phyloP scores from a whole-genome alignment of 1,140 invertebrate genomes.

The Achatina immaculata region DNA sequence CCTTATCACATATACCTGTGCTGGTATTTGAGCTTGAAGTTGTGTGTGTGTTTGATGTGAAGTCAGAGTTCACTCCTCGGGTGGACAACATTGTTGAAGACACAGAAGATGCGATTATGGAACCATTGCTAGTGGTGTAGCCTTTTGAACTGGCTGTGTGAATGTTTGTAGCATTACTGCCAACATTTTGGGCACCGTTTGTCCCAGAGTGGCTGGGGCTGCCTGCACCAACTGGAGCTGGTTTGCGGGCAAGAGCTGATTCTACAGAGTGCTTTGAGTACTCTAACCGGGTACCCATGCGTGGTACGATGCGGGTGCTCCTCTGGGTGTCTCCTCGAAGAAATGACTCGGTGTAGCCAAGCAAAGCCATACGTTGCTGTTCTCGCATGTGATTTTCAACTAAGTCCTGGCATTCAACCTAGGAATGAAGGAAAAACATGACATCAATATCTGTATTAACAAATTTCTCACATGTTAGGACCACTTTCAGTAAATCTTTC shows the following conservation, averaged over 20 bases:
- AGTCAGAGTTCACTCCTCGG: constrained; percentile 31
- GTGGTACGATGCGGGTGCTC: constrained; percentile 67
- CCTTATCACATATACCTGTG: constrained; percentile 45
- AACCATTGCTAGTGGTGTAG: constrained; percentile 6
- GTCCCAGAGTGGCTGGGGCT: neutral
- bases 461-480: neutral
- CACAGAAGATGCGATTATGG: constrained; percentile 33
- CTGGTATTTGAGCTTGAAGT: constrained; percentile 33
- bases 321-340: constrained; percentile 49
- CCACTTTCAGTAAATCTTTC: neutral
- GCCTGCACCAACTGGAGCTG: neutral
- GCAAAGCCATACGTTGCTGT: constrained; percentile 42
- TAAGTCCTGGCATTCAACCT: constrained; percentile 72
- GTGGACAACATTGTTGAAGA: constrained; percentile 46
- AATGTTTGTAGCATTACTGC: constrained; percentile 13
- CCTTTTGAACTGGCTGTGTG: neutral
- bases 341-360: constrained; percentile 30
- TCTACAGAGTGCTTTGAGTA: constrained; percentile 60
- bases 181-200: neutral
- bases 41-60: constrained; percentile 31
- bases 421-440: neutral
- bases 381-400: constrained; percentile 61
- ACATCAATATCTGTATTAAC: no score
- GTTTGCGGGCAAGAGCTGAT: constrained; percentile 28
- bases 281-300: constrained; percentile 74